Evolutionary conservation across 2,888 invertebrate genomes (phyloP), one percentile per base, ranked within the genome.

Genomic region (Synanthedon tipuliformis): DNA sequence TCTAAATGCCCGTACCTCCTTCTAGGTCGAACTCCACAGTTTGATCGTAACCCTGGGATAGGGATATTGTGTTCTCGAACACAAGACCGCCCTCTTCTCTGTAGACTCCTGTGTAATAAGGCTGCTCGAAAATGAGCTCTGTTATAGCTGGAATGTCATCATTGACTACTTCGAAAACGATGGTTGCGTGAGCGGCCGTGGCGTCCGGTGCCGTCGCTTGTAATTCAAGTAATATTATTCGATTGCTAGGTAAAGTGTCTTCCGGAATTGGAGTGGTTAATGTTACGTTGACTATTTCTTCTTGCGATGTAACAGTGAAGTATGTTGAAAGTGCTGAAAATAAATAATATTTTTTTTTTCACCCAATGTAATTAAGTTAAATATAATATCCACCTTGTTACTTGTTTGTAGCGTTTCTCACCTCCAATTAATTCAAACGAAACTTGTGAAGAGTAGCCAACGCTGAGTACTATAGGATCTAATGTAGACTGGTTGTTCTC

Each of bases 401-500:
- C 40, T 52, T 11, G 1, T 52, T 48, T 41, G 1, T 51, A 40
- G 13, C 48, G 7, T 10, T 7, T 45, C 16, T 57, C 58, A 71
- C 71, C 69, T 61, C 69, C 69, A 11, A 57, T 57, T 53, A 74
- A 52, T 3, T 51, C 51, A 51, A 70, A 69, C 10, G 50, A n/a
- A 2, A 74, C 69, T 27, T 56, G 56, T 4, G 57, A 11, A 11
- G 58, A 56, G 54, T 62, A 68, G 50, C 69, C 72, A 54, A 65
- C 62, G 7, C 51, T 61, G 4, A 74, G 61, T 11, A 57, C 60
- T 23, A 74, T 70, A 0, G 64, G 55, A 16, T 59, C 57, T 50
- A 72, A 54, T n/a, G 52, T 54, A 10, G 63, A 40, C 3, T 41
- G 18, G 34, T 57, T 55, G 16, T 59, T 57, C 50, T 61, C 57